Conservation (phyloP, 2,113 vertebrate genomes). For the Uropsilus gracilis region DNA sequence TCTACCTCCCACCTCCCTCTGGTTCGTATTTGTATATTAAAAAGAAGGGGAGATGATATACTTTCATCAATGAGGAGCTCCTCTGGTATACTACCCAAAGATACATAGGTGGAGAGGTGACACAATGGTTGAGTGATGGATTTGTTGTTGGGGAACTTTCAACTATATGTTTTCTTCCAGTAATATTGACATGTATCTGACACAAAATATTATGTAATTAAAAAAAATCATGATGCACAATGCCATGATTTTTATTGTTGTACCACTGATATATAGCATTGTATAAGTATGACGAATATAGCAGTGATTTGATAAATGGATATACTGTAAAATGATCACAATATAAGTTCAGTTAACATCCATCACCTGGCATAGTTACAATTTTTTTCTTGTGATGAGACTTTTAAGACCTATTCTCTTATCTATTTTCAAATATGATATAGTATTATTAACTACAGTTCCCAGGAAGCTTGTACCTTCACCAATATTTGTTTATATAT, state of each 20-base stretch:
- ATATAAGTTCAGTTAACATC: too few relatives aligned
- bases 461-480: background rate
- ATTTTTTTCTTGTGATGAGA: too few relatives aligned
- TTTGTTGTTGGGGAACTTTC: background rate
- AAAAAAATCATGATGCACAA: background rate
- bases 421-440: background rate
- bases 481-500: background rate
- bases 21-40: too few relatives aligned
- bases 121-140: background rate
- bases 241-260: background rate
- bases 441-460: background rate
- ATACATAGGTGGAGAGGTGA: background rate
- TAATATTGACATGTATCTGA: constrained; percentile 6
- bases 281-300: background rate
- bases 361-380: too few relatives aligned
- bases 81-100: background rate
- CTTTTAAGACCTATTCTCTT: too few relatives aligned
- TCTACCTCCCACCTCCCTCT: too few relatives aligned
- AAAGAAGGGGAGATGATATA: background rate
- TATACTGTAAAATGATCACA: too few relatives aligned
- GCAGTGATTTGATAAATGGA: too few relatives aligned
- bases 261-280: background rate
- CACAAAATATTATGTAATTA: background rate
- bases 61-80: background rate
- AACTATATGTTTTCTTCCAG: background rate